Conservation (phyloP, 1,140 invertebrate species). For the Calliopsis andreniformis region DNA sequence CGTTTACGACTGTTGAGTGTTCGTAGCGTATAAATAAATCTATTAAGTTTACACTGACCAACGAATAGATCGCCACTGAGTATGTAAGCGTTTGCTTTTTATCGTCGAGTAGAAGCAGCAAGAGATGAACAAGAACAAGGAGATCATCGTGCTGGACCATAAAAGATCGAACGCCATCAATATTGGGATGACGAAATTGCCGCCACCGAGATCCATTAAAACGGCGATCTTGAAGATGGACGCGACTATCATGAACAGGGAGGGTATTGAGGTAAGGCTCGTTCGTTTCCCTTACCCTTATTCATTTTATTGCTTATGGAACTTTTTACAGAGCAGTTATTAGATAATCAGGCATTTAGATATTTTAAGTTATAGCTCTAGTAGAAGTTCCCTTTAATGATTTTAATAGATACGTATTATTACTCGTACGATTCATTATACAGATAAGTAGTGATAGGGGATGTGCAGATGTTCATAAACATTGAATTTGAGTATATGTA, state of each 20-base stretch:
- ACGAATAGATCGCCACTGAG: too few relatives aligned
- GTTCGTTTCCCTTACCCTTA: slow-evolving; percentile 12
- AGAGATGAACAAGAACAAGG: slow-evolving; percentile 96
- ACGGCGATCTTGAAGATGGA: slow-evolving; percentile 99
- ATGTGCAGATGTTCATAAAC: background rate
- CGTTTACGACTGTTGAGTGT: slow-evolving; percentile 23
- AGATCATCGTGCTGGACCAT: slow-evolving; percentile 97
- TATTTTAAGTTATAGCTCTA: too few relatives aligned
- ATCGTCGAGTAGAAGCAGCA: slow-evolving; percentile 89
- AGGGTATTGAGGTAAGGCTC: slow-evolving; percentile 94
- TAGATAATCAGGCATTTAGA: background rate
- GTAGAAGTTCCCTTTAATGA: too few relatives aligned
- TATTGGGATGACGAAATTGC: slow-evolving; percentile 99
- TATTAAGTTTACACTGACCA: slow-evolving; percentile 6
- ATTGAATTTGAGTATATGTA: background rate
- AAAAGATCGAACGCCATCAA: slow-evolving; percentile 99
- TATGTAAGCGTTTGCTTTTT: slow-evolving; percentile 41
- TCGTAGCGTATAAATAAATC: background rate
- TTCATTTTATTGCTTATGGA: background rate
- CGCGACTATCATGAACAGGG: slow-evolving; percentile 97
- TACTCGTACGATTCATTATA: too few relatives aligned
- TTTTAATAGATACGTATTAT: background rate
- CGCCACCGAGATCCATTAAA: slow-evolving; percentile 98
- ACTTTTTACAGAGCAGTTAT: background rate
- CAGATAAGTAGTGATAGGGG: background rate